Percentiles rank a stretch among this genome's conserved stretches.
These are phyloP conservation scores for Gobionotothen gibberifrons DNA, from an alignment of 2,797 vertebrate genomes.

Conservation along the genomic window DNA sequence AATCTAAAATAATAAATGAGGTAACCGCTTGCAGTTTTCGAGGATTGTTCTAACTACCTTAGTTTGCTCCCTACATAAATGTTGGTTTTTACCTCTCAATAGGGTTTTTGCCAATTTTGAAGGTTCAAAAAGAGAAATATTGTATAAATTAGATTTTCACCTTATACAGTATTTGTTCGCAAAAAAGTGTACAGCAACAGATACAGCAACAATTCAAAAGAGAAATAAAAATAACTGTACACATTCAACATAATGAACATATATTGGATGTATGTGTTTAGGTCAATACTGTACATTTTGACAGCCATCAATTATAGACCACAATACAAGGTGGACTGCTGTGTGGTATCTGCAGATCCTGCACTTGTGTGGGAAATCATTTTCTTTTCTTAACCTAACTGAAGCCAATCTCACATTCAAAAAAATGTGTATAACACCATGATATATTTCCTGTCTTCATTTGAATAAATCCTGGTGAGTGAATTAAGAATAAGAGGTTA, in stretches of 20 bases:
- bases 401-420: not conserved
- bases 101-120: constrained; percentile 10
- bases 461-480: constrained; percentile 13
- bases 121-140: not conserved
- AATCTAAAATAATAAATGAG: constrained; percentile 71
- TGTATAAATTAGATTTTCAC: not conserved
- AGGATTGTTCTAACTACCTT: constrained; percentile 14
- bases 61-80: not conserved
- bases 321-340: constrained; percentile 36
- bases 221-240: not conserved
- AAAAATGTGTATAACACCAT: constrained; percentile 9
- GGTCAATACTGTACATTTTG: not conserved
- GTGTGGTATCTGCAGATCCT: constrained; percentile 29
- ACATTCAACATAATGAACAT: not conserved
- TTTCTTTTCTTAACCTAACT: no score
- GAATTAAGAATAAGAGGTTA: constrained; percentile 15
- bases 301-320: constrained; percentile 3
- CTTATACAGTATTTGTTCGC: not conserved
- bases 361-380: not conserved
- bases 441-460: not conserved
- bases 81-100: not conserved
- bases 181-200: not conserved
- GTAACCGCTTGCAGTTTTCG: constrained; percentile 56
- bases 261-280: constrained; percentile 1
- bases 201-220: not conserved